Evolutionary conservation across 2,113 vertebrate genomes (phyloP), one percentile per base, ranked within the genome.

Genomic region (Centropristis striata): DNA sequence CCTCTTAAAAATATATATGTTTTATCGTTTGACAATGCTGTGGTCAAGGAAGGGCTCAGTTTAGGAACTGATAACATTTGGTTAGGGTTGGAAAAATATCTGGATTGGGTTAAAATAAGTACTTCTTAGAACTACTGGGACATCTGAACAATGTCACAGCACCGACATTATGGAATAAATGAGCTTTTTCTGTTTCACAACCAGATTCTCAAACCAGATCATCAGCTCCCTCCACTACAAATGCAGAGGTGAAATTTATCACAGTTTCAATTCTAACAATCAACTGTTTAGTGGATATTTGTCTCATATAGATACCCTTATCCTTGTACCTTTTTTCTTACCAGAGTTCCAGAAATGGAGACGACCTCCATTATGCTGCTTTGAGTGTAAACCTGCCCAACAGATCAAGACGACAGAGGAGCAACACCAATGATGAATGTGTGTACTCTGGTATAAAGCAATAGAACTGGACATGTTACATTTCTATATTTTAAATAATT

Each of bases 401-500:
- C n/a, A 50, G n/a, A 69, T 13, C 50, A 69, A 27, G 65, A 16
- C 39, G 36, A 54, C 50, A 54, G 11, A 69, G 50, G 27, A 12
- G 53, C 37, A 21, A 18, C 4, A 5, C 9, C 32, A 4, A 15
- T 2, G 6, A 0, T 49, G 51, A 64, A 28, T 80, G 68, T 32
- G 68, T 80, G 50, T 71, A 80, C 68, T 27, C 28, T 6, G 18
- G 71, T 39, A 5, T 85, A n/a, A 66, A 66, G 73, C 28, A 42
- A 25, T 83, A 80, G 20, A 21, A 14, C 50, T 27, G 4, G 8
- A 44, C 21, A 27, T 15, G 23, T 54, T 27, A 25, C 6, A 47
- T 42, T 13, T 42, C 32, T 32, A 32, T 32, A 32, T 32, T 32
- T 32, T 32, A 3, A 32, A 6, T 3, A 32, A 4, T 32, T 32